These are phyloP conservation scores for Rhynchotus rufescens DNA, from an alignment of 2,797 vertebrate species.

Conservation along the genomic window DNA sequence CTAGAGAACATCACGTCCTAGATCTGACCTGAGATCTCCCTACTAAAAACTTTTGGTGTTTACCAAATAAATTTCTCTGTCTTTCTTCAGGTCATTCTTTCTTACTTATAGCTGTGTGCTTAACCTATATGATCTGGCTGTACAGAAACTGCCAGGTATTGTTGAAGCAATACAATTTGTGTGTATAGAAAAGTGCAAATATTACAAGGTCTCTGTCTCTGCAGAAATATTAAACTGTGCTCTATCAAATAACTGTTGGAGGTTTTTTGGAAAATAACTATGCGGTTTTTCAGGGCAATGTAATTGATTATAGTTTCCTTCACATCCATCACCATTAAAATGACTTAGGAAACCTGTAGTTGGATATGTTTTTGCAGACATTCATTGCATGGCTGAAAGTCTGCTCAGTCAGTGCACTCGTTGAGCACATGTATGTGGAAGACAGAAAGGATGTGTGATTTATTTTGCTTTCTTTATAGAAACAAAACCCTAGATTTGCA, in stretches of 20 bases:
- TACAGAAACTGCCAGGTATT: neutral
- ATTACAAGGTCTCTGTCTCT: conserved; percentile 35
- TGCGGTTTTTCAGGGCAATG: conserved; percentile 68
- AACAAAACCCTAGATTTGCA: conserved; percentile 39
- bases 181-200: conserved; percentile 15
- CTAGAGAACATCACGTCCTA: conserved; percentile 18
- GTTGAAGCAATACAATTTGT: conserved; percentile 10
- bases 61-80: neutral
- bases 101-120: neutral
- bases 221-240: conserved; percentile 58
- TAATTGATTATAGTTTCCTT: conserved; percentile 67
- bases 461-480: conserved; percentile 49
- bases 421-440: conserved; percentile 16
- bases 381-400: conserved; percentile 49
- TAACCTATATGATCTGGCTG: neutral
- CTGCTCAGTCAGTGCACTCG: conserved; percentile 50
- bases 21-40: conserved; percentile 34
- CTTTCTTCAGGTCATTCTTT: neutral
- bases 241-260: conserved; percentile 56
- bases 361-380: conserved; percentile 32
- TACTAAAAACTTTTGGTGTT: conserved; percentile 10
- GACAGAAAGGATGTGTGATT: neutral
- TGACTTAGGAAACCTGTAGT: conserved; percentile 64
- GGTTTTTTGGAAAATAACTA: conserved; percentile 57
- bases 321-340: conserved; percentile 73